Evolutionary conservation across 2,797 vertebrate genomes (phyloP), one percentile per base, ranked within the genome.

Genomic region (Muraenolepis orangiensis): DNA sequence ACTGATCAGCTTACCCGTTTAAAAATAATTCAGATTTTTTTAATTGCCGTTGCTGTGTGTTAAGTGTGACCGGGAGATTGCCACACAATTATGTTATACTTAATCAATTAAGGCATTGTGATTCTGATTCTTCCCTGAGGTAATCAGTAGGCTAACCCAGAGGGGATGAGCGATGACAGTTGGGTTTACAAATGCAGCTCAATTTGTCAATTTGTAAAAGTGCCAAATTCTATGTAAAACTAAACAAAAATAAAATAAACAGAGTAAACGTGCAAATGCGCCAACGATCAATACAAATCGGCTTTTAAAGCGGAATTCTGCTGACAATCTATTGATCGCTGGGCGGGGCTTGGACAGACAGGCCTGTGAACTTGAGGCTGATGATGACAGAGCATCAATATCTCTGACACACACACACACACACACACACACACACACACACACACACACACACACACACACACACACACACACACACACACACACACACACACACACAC

Each of bases 401-500:
- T 2, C 40, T 61, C 51, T 64, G 57, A 28, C 57, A 8, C 57
- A 26, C 26, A 64, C 51, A 8, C 6, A 23, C 12, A 20, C 18
- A 51, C 42, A 20, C 42, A 51, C 42, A 38, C 36, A 38, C 5
- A 34, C 32, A 34, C 32, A 38, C 36, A 38, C 36, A 38, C 51
- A 57, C 20, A 57, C 51, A 57, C 51, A 57, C 46, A 57, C 20
- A 57, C 46, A 57, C 51, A 46, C 42, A 46, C 30, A 69, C 30
- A 34, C 61, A 73, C 61, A 73, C 72, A 73, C 32, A 73, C 38
- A 68, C 64, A 72, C 13, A 72, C 69, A 71, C 18, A 66, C 74
- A 75, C 67, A 74, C 32, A 64, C 26, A 70, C 72, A 70, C 73
- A 70, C 74, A 70, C 38, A 67, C 64, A 74, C 32, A 34, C 32